A percentile compares a stretch with the other conserved stretches of the same genome.
Conservation (phyloP, 2,113 vertebrate species). For the Anoura caudifer region DNA sequence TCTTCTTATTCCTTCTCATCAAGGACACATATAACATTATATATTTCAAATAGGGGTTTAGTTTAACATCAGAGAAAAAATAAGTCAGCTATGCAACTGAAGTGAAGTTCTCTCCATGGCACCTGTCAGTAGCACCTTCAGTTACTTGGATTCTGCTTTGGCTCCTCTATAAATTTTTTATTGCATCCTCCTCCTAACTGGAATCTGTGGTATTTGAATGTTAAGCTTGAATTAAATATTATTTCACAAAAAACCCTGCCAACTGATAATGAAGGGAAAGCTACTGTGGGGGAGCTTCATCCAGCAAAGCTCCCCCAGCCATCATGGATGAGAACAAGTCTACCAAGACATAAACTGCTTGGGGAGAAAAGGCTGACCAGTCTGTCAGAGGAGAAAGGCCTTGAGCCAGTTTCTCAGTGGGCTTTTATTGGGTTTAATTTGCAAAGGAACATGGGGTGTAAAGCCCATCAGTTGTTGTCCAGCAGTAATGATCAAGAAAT, state of each 20-base stretch:
- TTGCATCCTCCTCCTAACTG: background rate
- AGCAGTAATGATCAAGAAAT: too few relatives aligned
- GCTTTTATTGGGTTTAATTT: too few relatives aligned
- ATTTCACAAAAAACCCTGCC: background rate
- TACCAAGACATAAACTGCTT: too few relatives aligned
- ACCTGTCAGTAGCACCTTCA: background rate
- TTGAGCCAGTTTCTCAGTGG: too few relatives aligned
- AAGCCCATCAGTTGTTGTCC: too few relatives aligned
- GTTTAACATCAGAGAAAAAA: background rate
- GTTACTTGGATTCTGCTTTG: background rate
- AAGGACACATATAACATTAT: background rate
- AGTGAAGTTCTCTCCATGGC: background rate
- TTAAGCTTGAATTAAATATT: conserved; percentile 22
- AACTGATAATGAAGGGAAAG: background rate
- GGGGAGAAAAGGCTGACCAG: too few relatives aligned
- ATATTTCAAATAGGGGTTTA: background rate
- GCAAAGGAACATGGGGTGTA: too few relatives aligned
- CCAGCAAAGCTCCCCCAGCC: too few relatives aligned
- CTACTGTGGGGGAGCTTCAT: too few relatives aligned
- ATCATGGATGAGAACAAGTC: too few relatives aligned
- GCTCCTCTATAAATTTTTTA: background rate
- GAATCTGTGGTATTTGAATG: background rate
- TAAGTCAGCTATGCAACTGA: background rate
- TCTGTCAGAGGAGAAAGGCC: too few relatives aligned
- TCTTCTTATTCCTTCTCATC: background rate